Percentiles rank a stretch among this genome's conserved stretches.
Conservation (phyloP, 2,797 vertebrate genomes). For the Babyrousa celebensis region DNA sequence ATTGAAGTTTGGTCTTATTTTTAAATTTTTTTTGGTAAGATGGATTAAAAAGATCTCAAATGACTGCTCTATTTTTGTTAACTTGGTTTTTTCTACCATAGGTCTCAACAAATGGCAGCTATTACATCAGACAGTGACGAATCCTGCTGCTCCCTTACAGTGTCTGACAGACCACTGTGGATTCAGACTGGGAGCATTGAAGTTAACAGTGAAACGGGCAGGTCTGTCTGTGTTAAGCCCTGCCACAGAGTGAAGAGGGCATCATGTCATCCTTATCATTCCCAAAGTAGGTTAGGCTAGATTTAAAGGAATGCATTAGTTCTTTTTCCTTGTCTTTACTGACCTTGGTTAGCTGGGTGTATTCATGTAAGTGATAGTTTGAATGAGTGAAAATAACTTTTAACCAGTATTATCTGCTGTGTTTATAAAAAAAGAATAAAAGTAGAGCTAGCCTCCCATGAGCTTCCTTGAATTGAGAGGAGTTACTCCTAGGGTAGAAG, state of each 20-base stretch:
- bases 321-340: slow-evolving; percentile 60
- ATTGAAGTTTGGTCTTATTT: slow-evolving; percentile 75
- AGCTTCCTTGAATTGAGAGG: neutral
- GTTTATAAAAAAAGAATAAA: neutral
- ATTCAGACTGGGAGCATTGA: slow-evolving; percentile 87
- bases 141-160: slow-evolving; percentile 87
- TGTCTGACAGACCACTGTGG: slow-evolving; percentile 89
- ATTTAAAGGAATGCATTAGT: neutral
- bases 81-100: slow-evolving; percentile 89
- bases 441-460: neutral
- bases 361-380: slow-evolving; percentile 21
- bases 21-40: slow-evolving; percentile 58
- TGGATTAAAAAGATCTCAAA: slow-evolving; percentile 75
- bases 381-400: slow-evolving; percentile 27
- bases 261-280: slow-evolving; percentile 43
- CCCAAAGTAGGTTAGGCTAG: slow-evolving; percentile 80
- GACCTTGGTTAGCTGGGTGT: slow-evolving; percentile 59
- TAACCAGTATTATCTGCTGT: neutral
- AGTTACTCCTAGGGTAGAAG: neutral
- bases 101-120: slow-evolving; percentile 88
- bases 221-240: slow-evolving; percentile 87
- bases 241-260: slow-evolving; percentile 79
- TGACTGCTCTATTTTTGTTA: slow-evolving; percentile 84
- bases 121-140: slow-evolving; percentile 87
- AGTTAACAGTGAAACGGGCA: slow-evolving; percentile 87